Evolutionary conservation across 2,113 vertebrate genomes (phyloP).

Genomic region (Porphyrio hochstetteri): DNA sequence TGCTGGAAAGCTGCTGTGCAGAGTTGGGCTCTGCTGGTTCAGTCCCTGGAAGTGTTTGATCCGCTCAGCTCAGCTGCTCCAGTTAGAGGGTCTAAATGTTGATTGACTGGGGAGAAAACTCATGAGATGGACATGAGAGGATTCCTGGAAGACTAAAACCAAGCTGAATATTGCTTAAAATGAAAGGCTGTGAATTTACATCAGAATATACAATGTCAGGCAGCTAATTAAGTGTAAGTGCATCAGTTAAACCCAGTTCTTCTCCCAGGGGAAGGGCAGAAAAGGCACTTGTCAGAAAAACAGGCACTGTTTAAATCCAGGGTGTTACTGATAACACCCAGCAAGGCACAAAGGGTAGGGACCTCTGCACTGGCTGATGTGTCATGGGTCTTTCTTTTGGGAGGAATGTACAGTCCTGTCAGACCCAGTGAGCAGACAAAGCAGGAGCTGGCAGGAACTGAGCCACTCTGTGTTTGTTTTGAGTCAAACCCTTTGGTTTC

Average conservation of each 20-base stretch:
- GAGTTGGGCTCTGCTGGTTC: neutral
- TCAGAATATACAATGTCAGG: neutral
- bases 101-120: neutral
- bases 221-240: neutral
- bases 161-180: neutral
- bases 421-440: neutral
- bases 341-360: neutral
- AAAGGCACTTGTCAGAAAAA: neutral
- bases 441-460: neutral
- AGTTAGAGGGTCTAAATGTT: neutral
- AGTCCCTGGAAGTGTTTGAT: neutral
- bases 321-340: neutral
- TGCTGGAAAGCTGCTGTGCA: neutral
- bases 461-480: rapidly evolving
- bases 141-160: neutral
- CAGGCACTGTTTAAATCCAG: neutral
- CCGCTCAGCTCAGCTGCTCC: neutral
- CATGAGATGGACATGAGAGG: neutral
- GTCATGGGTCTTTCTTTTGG: neutral
- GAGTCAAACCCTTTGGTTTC: neutral
- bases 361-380: neutral
- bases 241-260: neutral
- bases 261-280: neutral
- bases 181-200: neutral
- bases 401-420: rapidly evolving